Percentiles rank a stretch among this genome's conserved stretches.
These are phyloP conservation scores for Drosophila anomalata DNA, from an alignment of 2,888 invertebrate species.

Conservation along the genomic window DNA sequence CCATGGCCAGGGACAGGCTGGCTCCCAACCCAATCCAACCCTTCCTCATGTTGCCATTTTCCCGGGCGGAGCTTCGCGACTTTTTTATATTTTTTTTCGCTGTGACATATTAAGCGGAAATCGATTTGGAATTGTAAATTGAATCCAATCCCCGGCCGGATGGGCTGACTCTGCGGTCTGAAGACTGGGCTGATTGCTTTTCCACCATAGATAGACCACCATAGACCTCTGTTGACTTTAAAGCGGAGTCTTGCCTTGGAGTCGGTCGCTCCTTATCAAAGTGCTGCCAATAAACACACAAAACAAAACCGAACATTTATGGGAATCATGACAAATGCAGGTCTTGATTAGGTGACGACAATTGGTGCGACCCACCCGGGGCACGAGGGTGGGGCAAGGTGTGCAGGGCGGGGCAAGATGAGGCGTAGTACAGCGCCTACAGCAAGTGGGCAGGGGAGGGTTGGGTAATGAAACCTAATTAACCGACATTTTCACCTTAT, in stretches of 20 bases:
- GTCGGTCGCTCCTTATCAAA: slow-evolving; percentile 52
- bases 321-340: slow-evolving; percentile 52
- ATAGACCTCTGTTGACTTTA: slow-evolving; percentile 15
- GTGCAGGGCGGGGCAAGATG: slow-evolving; percentile 7
- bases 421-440: background rate
- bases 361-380: slow-evolving; percentile 1
- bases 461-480: slow-evolving; percentile 23
- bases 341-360: slow-evolving; percentile 40
- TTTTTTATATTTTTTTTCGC: slow-evolving; percentile 43
- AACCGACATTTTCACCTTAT: slow-evolving; percentile 8
- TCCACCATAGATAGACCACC: background rate
- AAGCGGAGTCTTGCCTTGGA: slow-evolving; percentile 48
- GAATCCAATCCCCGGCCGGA: slow-evolving; percentile 40
- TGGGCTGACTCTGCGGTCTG: slow-evolving; percentile 25
- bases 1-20: slow-evolving; percentile 31
- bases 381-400: slow-evolving; percentile 9
- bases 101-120: slow-evolving; percentile 66
- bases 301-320: slow-evolving; percentile 48
- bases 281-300: slow-evolving; percentile 43
- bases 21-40: slow-evolving; percentile 12
- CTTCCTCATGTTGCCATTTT: slow-evolving; percentile 25
- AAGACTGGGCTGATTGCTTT: slow-evolving; percentile 10
- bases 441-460: slow-evolving; percentile 2
- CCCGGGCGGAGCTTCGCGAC: slow-evolving; percentile 27
- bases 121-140: slow-evolving; percentile 71